Evolutionary conservation across 2,888 invertebrate genomes (phyloP).

Genomic region (Pyrocoelia pectoralis): DNA sequence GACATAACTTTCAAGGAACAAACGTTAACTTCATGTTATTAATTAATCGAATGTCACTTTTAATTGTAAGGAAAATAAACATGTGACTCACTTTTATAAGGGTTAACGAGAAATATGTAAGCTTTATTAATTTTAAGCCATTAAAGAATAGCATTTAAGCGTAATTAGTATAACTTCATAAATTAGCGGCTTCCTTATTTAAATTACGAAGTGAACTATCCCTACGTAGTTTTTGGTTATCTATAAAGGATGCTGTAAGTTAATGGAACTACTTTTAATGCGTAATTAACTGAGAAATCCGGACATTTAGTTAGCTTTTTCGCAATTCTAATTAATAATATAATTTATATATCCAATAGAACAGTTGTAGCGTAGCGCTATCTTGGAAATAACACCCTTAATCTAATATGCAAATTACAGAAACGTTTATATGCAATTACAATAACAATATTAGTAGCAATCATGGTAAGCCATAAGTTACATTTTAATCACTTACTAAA

Average conservation of each 20-base stretch:
- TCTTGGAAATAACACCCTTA: neutral
- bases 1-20: no score
- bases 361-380: neutral
- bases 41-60: constrained; percentile 25
- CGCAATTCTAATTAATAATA: neutral
- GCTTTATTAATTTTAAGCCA: constrained; percentile 19
- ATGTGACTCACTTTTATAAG: constrained; percentile 14
- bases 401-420: constrained; percentile 6
- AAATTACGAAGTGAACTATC: constrained; percentile 16
- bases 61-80: constrained; percentile 23
- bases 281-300: constrained; percentile 13
- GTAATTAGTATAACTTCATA: constrained; percentile 22
- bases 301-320: neutral
- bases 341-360: neutral
- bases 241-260: constrained; percentile 14
- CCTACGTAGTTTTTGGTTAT: constrained; percentile 11
- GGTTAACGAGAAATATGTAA: constrained; percentile 25
- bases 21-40: neutral
- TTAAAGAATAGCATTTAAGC: constrained; percentile 20
- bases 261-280: constrained; percentile 15
- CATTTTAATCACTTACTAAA: constrained; percentile 7
- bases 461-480: constrained; percentile 5
- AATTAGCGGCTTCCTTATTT: constrained; percentile 22
- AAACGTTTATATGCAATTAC: constrained; percentile 6
- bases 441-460: constrained; percentile 1